A percentile compares a stretch with the other conserved stretches of the same genome.
phyloP scores from a whole-genome alignment of 2,113 vertebrate species.

The Anhinga rufa region DNA sequence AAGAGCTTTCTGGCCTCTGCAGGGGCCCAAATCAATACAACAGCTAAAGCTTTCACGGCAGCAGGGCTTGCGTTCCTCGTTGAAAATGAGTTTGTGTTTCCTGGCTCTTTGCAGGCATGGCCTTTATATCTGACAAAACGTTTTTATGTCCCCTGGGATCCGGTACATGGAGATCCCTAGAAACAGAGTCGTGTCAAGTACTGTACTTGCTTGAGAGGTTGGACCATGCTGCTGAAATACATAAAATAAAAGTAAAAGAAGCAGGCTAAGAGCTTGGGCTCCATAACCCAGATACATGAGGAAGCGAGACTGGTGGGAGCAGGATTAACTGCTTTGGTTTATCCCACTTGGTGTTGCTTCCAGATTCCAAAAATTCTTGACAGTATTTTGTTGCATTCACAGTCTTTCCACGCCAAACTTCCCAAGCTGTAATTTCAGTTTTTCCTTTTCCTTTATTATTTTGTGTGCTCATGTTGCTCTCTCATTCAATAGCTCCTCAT shows the following conservation, averaged over 20 bases:
- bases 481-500: neutral
- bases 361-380: neutral
- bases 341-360: neutral
- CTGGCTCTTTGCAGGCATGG: neutral
- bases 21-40: neutral
- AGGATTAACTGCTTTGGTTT: neutral
- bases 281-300: neutral
- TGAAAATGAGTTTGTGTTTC: neutral
- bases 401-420: neutral
- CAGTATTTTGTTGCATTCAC: neutral
- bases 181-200: neutral
- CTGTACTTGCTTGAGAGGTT: neutral
- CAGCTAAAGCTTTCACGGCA: neutral
- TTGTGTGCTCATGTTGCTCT: neutral
- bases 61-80: neutral
- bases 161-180: neutral
- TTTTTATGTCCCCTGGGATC: neutral
- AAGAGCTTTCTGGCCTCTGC: neutral
- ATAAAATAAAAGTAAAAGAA: neutral
- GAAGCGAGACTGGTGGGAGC: neutral
- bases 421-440: neutral
- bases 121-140: neutral
- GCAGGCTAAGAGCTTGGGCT: neutral
- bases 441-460: neutral
- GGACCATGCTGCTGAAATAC: neutral